Conservation (phyloP, 35 echinoderm and acorn worm genomes). For the Diadema setosum region DNA sequence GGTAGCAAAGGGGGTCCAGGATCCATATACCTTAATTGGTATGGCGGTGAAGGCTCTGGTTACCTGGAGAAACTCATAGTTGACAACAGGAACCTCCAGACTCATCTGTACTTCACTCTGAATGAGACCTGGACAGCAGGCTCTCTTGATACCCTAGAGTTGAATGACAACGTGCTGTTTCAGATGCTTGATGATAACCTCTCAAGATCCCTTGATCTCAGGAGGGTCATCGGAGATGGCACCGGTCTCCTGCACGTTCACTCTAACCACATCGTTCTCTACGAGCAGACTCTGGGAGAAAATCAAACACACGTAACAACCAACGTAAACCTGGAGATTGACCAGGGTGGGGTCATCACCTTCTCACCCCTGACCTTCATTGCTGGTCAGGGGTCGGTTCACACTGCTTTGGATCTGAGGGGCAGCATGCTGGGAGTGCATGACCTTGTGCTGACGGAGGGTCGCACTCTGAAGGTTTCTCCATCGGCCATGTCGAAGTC, state of each 20-base stretch:
- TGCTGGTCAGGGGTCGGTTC: conserved; percentile 39
- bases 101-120: conserved; percentile 66
- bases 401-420: conserved; percentile 49
- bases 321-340: conserved; percentile 54
- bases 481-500: conserved; percentile 53
- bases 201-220: conserved; percentile 10
- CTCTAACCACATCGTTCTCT: conserved; percentile 43
- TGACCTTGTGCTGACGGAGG: conserved; percentile 60
- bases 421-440: conserved; percentile 71
- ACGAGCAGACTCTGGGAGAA: conserved; percentile 47
- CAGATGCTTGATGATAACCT: conserved; percentile 41
- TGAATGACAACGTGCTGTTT: conserved; percentile 70
- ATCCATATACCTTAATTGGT: conserved; percentile 52
- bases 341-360: conserved; percentile 47
- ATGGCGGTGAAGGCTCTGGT: not conserved
- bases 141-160: conserved; percentile 67
- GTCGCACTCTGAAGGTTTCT: conserved; percentile 53
- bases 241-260: conserved; percentile 80
- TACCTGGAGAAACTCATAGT: conserved; percentile 59
- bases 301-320: conserved; percentile 54
- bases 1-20: conserved; percentile 67
- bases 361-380: conserved; percentile 61
- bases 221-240: conserved; percentile 77
- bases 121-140: conserved; percentile 57
- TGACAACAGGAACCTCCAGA: conserved; percentile 81